Conservation (phyloP, 2,113 vertebrate species). For the Entomyzon cyanotis region DNA sequence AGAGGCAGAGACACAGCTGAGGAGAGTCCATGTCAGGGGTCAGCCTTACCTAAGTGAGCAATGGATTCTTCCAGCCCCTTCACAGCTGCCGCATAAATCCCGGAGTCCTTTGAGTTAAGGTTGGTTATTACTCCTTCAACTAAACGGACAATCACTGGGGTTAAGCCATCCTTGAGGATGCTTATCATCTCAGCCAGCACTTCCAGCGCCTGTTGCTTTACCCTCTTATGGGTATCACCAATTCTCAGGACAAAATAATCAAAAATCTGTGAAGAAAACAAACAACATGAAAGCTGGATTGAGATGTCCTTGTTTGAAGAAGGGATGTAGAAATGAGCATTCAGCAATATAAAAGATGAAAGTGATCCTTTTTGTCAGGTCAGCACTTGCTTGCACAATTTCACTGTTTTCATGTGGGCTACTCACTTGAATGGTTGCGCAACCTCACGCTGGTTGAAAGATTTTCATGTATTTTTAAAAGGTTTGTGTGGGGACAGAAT, state of each 20-base stretch:
- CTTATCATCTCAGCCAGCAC: constrained; percentile 28
- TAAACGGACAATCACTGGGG: constrained; percentile 49
- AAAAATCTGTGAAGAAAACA: constrained; percentile 70
- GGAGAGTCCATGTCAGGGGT: not conserved
- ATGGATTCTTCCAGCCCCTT: constrained; percentile 43
- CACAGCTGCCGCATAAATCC: constrained; percentile 48
- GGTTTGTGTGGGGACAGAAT: not conserved
- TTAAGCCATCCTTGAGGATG: constrained; percentile 42
- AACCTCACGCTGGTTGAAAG: not conserved
- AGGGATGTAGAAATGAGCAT: not conserved
- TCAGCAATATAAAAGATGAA: no score
- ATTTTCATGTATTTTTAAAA: not conserved
- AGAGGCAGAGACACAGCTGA: not conserved
- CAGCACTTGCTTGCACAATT: not conserved
- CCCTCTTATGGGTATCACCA: constrained; percentile 75
- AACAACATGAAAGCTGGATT: not conserved
- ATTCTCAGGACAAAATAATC: constrained; percentile 70
- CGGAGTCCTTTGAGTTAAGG: constrained; percentile 68
- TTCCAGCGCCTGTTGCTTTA: constrained; percentile 67
- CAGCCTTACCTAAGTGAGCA: constrained; percentile 64
- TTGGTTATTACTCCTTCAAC: constrained; percentile 56
- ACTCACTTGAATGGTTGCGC: not conserved
- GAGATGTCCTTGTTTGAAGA: not conserved
- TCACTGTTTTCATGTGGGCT: not conserved
- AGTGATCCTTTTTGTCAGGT: not conserved